Evolutionary conservation across 2,888 invertebrate genomes (phyloP).

Genomic region (Neria commutata): DNA sequence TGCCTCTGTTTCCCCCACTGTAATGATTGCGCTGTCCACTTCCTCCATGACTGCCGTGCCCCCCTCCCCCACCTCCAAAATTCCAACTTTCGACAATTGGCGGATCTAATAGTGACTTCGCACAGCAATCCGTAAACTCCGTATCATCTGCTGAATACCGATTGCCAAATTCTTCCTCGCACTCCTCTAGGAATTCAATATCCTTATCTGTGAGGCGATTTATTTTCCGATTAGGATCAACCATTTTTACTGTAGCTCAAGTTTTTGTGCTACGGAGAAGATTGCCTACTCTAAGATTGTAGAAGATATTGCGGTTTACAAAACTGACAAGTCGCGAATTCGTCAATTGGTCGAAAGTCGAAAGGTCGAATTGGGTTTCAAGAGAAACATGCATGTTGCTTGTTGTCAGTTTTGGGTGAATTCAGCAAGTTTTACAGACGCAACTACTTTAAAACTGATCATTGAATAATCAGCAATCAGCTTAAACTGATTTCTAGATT

Average conservation of each 20-base stretch:
- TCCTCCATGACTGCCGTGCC: constrained; percentile 22
- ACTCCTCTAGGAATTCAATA: constrained; percentile 67
- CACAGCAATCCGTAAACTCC: constrained; percentile 65
- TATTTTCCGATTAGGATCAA: constrained; percentile 62
- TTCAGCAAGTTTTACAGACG: too few species aligned
- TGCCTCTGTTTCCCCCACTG: constrained; percentile 26
- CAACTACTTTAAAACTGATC: too few species aligned
- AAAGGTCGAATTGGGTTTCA: too few species aligned
- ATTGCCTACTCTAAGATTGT: too few species aligned
- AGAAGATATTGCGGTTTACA: too few species aligned
- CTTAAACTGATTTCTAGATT: too few species aligned
- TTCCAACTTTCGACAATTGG: constrained; percentile 69
- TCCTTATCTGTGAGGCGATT: constrained; percentile 66
- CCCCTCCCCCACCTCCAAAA: constrained; percentile 30
- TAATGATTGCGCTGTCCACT: constrained; percentile 32
- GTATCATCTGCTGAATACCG: constrained; percentile 70
- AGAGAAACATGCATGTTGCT: too few species aligned
- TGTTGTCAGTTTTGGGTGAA: too few species aligned
- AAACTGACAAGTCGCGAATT: too few species aligned
- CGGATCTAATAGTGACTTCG: constrained; percentile 63
- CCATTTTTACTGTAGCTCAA: constrained; percentile 52
- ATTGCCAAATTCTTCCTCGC: constrained; percentile 69
- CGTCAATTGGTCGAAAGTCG: too few species aligned
- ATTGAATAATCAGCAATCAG: too few species aligned
- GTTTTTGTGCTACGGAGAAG: too few species aligned